A percentile compares a stretch with the other conserved stretches of the same genome.
These are phyloP conservation scores for Lypha dubia DNA, from an alignment of 2,888 invertebrate genomes.

Conservation along the genomic window DNA sequence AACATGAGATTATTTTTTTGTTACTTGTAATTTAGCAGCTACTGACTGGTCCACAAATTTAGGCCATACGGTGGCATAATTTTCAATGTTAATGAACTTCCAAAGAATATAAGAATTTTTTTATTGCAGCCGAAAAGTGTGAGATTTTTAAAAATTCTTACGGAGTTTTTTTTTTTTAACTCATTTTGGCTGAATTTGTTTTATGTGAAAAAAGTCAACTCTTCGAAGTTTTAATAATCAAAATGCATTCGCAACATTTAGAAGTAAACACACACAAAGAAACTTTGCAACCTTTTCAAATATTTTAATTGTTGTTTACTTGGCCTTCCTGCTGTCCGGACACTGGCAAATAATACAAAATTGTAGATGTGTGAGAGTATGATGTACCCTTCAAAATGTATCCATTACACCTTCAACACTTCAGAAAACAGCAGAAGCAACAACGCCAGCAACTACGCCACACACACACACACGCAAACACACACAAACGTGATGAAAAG, in stretches of 20 bases:
- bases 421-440: too few relatives aligned
- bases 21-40: neutral
- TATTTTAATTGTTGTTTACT: constrained; percentile 36
- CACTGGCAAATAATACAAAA: neutral
- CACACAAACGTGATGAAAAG: constrained; percentile 19
- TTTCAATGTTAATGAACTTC: constrained; percentile 15
- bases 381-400: neutral
- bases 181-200: constrained; percentile 32
- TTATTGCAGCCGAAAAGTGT: neutral
- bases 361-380: constrained; percentile 2
- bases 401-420: constrained; percentile 40
- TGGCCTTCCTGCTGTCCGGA: constrained; percentile 16
- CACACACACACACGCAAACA: too few relatives aligned
- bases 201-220: neutral
- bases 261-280: neutral
- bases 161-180: constrained; percentile 22
- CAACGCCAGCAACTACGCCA: too few relatives aligned
- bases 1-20: neutral
- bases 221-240: neutral
- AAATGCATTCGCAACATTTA: constrained; percentile 13
- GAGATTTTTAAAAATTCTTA: constrained; percentile 17
- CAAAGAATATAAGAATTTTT: constrained; percentile 15
- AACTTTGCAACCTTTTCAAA: constrained; percentile 33
- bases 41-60: neutral
- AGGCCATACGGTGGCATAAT: constrained; percentile 3